Base-by-base conservation (phyloP, 1,140 invertebrate genomes). In the Zaprionus inermis region DNA sequence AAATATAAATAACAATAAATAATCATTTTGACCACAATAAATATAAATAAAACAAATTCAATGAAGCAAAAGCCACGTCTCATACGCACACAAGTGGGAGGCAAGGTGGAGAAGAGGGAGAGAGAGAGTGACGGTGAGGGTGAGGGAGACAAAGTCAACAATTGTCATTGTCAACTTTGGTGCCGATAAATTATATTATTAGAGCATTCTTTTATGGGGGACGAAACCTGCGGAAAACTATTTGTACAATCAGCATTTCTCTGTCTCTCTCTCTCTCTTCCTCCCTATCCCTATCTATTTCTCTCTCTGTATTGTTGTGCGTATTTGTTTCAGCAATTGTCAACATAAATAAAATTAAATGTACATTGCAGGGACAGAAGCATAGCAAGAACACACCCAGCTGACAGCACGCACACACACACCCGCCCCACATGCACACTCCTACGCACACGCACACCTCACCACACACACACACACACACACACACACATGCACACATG, bases 331-430 rank as follows among this genome's bases (percentile, higher is more conserved):
- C 63, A 79, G 66, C 79, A 81, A 90, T 90, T 79, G 85, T 86
- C 81, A 86, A 81, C 86, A 90, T 90, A 90, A 90, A 90, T 90
- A 90, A 90, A 90, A 90, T 90, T 82, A 90, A 90, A 85, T 82
- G 57, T 56, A n/a, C 10, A n/a, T 55, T 52, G 30, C 44, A 72
- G 73, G 61, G 71, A 72, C 66, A 76, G 78, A 54, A 61, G 72
- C 56, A 61, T 55, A 69, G 11, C 14, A 55, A 67, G 16, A 44
- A 60, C 24, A 5, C 30, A 22, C 10, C 11, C 7, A 28, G 18
- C 58, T 51, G 58, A 69, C 65, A 63, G 10, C 11, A 41, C 38
- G 14, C n/a, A 34, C 18, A 24, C 5, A 41, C 7, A 4, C 22
- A 16, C 2, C n/a, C n/a, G n/a, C n/a, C n/a, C n/a, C 56, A 30